Conservation (phyloP, 2,113 vertebrate genomes). For the Coptodon bakossiorum region DNA sequence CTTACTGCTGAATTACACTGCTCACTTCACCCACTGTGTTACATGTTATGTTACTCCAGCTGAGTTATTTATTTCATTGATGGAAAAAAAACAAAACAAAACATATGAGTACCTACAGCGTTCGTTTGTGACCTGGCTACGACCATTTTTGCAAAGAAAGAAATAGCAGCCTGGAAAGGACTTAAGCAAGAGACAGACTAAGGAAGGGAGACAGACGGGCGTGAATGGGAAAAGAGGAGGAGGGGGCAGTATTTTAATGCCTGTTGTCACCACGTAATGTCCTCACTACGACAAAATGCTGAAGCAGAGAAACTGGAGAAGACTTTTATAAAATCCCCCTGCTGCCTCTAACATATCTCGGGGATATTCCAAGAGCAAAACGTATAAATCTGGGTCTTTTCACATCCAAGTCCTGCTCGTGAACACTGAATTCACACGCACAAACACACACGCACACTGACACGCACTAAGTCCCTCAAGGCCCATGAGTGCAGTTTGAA, state of each 20-base stretch:
- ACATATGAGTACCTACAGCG: background rate
- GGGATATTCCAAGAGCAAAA: slow-evolving; percentile 67
- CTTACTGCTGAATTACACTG: background rate
- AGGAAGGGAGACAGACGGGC: slow-evolving; percentile 39
- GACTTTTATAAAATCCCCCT: slow-evolving; percentile 65
- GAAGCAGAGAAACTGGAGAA: slow-evolving; percentile 70
- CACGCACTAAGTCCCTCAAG: slow-evolving; percentile 17
- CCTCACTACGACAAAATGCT: slow-evolving; percentile 70
- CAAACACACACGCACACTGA: slow-evolving; percentile 12
- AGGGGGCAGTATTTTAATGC: slow-evolving; percentile 62
- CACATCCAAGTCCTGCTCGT: slow-evolving; percentile 52
- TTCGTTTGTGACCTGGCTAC: background rate
- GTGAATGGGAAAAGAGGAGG: slow-evolving; percentile 24
- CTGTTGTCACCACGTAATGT: slow-evolving; percentile 70
- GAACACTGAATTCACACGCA: slow-evolving; percentile 31
- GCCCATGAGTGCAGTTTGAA: slow-evolving; percentile 48
- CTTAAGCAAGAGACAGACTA: slow-evolving; percentile 13
- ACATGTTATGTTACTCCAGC: background rate
- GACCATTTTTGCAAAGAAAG: background rate
- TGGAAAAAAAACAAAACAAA: background rate
- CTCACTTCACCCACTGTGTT: background rate
- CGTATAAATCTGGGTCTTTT: slow-evolving; percentile 71
- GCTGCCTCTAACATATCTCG: slow-evolving; percentile 59
- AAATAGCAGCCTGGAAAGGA: slow-evolving; percentile 38
- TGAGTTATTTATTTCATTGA: background rate